Evolutionary conservation across 2,888 invertebrate species (phyloP).

Genomic region (Megalurothrips usitatus): DNA sequence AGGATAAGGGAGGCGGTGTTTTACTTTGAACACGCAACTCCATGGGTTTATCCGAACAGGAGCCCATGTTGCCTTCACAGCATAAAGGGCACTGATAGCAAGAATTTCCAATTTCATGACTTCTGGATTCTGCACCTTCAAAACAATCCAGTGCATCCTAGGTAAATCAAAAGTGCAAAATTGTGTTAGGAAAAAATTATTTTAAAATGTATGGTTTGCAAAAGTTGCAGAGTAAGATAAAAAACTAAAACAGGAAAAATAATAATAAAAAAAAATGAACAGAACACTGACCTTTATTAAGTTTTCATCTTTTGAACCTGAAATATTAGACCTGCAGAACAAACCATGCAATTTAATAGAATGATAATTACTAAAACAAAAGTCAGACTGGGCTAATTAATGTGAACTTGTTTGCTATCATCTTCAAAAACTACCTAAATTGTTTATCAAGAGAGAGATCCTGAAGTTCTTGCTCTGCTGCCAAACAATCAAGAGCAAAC

Average conservation of each 20-base stretch:
- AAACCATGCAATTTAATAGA: neutral
- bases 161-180: neutral
- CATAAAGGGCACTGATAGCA: neutral
- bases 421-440: neutral
- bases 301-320: too few relatives aligned
- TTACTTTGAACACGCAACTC: neutral
- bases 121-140: neutral
- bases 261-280: neutral
- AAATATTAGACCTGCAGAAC: neutral
- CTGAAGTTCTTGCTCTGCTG: neutral
- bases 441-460: neutral
- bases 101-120: neutral
- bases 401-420: neutral
- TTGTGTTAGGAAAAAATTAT: too few relatives aligned
- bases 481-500: neutral
- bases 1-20: neutral
- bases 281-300: neutral
- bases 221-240: neutral
- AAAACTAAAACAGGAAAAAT: neutral
- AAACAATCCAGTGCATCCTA: neutral
- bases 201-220: too few relatives aligned
- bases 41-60: neutral
- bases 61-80: slow-evolving; percentile 1
- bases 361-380: neutral
- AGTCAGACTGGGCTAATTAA: neutral